Evolutionary conservation across 2,888 invertebrate species (phyloP).

Genomic region (Drosophila tanythrix): DNA sequence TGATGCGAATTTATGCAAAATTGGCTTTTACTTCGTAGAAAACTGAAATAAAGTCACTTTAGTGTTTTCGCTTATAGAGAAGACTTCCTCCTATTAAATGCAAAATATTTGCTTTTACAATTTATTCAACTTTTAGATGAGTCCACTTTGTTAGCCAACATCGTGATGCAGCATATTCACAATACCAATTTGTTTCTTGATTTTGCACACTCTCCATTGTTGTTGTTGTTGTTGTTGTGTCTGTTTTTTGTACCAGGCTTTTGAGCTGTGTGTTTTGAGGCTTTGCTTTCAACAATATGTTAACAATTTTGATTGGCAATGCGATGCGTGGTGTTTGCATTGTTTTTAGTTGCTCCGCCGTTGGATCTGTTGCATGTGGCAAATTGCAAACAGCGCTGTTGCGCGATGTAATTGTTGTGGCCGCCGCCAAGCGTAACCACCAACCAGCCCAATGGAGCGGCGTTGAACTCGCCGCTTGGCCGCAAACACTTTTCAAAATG

Average conservation of each 20-base stretch:
- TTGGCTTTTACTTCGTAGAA: background rate
- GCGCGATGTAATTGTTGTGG: conserved; percentile 49
- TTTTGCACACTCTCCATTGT: conserved; percentile 42
- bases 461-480: conserved; percentile 59
- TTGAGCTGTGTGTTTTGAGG: conserved; percentile 47
- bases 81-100: background rate
- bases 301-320: conserved; percentile 72
- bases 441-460: conserved; percentile 53
- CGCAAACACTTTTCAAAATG: conserved; percentile 40
- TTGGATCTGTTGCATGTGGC: conserved; percentile 71
- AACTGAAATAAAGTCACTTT: background rate
- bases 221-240: conserved; percentile 15
- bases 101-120: background rate
- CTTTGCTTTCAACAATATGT: conserved; percentile 63
- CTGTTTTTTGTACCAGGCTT: conserved; percentile 30
- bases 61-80: too few relatives aligned
- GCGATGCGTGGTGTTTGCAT: conserved; percentile 66
- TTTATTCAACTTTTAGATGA: background rate
- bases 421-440: conserved; percentile 73
- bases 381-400: conserved; percentile 47
- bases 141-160: conserved; percentile 26
- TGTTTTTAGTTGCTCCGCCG: conserved; percentile 54
- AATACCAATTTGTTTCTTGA: conserved; percentile 41
- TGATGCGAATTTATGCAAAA: background rate
- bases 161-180: conserved; percentile 31